phyloP scores from a whole-genome alignment of 2,797 vertebrate genomes.

The Sebastes taczanowskii region DNA sequence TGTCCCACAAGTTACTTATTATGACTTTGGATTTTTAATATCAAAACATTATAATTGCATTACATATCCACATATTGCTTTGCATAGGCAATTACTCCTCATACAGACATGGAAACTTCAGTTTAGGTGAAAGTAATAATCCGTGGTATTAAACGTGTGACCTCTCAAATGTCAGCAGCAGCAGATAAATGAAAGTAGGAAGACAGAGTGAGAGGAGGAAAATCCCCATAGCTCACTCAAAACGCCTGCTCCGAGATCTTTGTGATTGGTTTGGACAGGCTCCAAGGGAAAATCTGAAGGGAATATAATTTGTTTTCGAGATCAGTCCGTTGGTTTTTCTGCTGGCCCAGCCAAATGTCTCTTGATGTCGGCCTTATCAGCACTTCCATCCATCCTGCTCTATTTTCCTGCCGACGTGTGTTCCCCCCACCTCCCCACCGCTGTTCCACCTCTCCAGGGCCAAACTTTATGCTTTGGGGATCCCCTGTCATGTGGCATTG shows the following conservation, averaged over 20 bases:
- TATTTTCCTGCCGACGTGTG: conserved; percentile 70
- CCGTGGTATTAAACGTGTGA: not conserved
- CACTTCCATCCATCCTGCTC: conserved; percentile 78
- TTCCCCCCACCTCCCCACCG: conserved; percentile 27
- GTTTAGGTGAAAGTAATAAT: not conserved
- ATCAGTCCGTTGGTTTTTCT: conserved; percentile 55
- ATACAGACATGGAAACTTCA: not conserved
- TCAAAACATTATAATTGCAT: not conserved
- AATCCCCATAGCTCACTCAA: conserved; percentile 34
- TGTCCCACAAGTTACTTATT: not conserved
- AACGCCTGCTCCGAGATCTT: conserved; percentile 41
- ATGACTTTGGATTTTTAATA: not conserved
- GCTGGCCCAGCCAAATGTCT: conserved; percentile 71
- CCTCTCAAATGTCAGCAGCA: conserved; percentile 16
- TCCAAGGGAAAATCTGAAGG: conserved; percentile 70
- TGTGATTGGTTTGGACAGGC: conserved; percentile 60
- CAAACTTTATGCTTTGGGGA: conserved; percentile 53
- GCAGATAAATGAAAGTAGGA: conserved; percentile 38
- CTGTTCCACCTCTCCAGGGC: conserved; percentile 41
- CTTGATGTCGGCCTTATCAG: conserved; percentile 76
- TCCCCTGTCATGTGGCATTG: conserved; percentile 52
- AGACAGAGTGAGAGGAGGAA: conserved; percentile 25
- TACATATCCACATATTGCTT: not conserved
- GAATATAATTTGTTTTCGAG: conserved; percentile 69
- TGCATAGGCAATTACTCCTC: not conserved